Evolutionary conservation across 2,888 invertebrate genomes (phyloP), one percentile per base, ranked within the genome.

Genomic region (Crematogaster levior): DNA sequence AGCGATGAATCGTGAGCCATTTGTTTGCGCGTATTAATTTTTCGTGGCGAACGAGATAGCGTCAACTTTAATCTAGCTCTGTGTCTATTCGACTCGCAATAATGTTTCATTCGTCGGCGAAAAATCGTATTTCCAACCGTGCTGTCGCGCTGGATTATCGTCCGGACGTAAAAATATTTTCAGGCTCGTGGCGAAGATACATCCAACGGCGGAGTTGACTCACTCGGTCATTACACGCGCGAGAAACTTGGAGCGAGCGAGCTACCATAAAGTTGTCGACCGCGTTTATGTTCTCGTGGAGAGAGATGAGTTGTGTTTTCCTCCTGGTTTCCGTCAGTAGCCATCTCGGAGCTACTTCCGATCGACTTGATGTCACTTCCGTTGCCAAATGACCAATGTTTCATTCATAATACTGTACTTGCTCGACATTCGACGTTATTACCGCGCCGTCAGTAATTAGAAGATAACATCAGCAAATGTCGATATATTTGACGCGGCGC

Each of bases 301-400:
- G 51, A 63, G 65, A 56, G 77, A 79, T 34, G 77, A 77, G 77
- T 66, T 56, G 77, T 53, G 40, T 66, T 68, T 68, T 56, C 68
- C 56, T 68, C 30, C 56, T 79, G 56, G 68, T 79, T 68, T 79
- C 77, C 68, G 68, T 58, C 68, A 27, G n/a, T n/a, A n/a, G 43
- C 53, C 77, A 77, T 77, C 77, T 77, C 66, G 66, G 56, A 30
- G 30, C 53, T 27, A 68, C 77, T 68, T 79, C 77, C 77, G 77
- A 66, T 79, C 77, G 77, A 79, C 68, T 66, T 53, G 77, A 66
- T 66, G 77, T 24, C 21, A 68, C 68, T 79, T 79, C 77, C 77
- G 66, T 79, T 68, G 30, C 24, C 77, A 34, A 79, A 79, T 79
- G 68, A 48, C 68, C 77, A 56, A 79, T 56, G 68, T 66, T 77